Evolutionary conservation across 2,113 vertebrate species (phyloP), one percentile per base, ranked within the genome.

Genomic region (Polypterus bichir): DNA sequence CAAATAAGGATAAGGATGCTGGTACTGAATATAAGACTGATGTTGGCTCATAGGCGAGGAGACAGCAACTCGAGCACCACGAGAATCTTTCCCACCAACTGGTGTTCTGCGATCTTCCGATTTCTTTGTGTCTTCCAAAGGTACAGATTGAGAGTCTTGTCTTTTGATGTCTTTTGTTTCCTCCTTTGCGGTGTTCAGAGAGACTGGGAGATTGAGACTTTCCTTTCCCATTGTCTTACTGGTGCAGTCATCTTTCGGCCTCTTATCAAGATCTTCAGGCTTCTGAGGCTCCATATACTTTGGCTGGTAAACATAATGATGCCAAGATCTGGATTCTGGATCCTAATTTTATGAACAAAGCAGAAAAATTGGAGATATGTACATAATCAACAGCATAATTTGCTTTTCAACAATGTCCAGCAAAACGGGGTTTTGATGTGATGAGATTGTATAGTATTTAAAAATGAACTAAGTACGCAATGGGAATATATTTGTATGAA

Each of bases 1-100:
- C 5, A 96, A 86, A 79, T 97, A 99, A 44, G 93, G 92, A 65
- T 97, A 93, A 56, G 92, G 86, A 69, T 95, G 92, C 85, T 97
- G 83, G 81, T 97, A 98, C 77, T 97, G 93, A 69, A 97, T 88
- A 77, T 96, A 98, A 6, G 95, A 89, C 72, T 93, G 92, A 70
- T 97, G 95, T 67, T 91, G 89, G 66, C 87, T 92, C 87, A 93
- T 88, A 57, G 91, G 91, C 2, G 95, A 93, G 48, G 95, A 93
- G 59, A 91, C 91, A 0, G 88, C 91, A 47, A 82, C 90, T 75
- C 91, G 81, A 52, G 88, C 78, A 27, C 78, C 88, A 68, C 92
- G 88, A 9, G 91, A 89, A 69, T 96, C 93, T 76, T 95, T 94
- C 81, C 86, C 87, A 68, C 86, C 91, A 70, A 89, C 85, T 4